These are phyloP conservation scores for Caerostris darwini DNA, from an alignment of 1,140 invertebrate species.

Conservation along the genomic window DNA sequence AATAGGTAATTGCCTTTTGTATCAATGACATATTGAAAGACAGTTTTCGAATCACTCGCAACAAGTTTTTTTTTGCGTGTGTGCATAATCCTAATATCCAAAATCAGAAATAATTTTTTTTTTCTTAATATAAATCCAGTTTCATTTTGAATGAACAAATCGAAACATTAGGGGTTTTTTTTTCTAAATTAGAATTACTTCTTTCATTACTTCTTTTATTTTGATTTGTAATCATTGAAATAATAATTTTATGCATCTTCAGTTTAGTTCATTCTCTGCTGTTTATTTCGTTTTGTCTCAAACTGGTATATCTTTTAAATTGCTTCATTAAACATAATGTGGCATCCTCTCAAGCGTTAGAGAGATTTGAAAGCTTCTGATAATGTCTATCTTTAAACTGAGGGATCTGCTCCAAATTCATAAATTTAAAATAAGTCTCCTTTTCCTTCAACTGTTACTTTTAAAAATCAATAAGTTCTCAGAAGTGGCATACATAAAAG, in stretches of 20 bases:
- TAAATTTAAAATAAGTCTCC: background rate
- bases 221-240: slow-evolving; percentile 57
- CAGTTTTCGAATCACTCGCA: background rate
- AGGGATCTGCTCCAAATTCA: slow-evolving; percentile 5
- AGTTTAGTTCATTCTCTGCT: slow-evolving; percentile 22
- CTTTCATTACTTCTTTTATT: slow-evolving; percentile 39
- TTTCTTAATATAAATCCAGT: slow-evolving; percentile 49
- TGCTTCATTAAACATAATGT: slow-evolving; percentile 61
- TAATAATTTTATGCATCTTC: slow-evolving; percentile 32
- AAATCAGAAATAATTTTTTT: slow-evolving; percentile 15
- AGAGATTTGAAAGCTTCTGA: slow-evolving; percentile 24
- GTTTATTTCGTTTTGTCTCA: slow-evolving; percentile 51
- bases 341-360: background rate
- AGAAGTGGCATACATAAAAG: no score
- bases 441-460: background rate
- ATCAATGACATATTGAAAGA: background rate
- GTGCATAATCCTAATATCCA: background rate
- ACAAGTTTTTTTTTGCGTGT: background rate
- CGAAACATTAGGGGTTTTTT: slow-evolving; percentile 7
- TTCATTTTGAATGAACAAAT: slow-evolving; percentile 14
- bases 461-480: no score
- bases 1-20: slow-evolving; percentile 40
- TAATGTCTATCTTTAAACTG: slow-evolving; percentile 20
- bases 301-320: slow-evolving; percentile 26
- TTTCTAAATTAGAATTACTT: background rate